These are phyloP conservation scores for Encarsia formosa DNA, from an alignment of 2,888 invertebrate genomes.

Conservation along the genomic window DNA sequence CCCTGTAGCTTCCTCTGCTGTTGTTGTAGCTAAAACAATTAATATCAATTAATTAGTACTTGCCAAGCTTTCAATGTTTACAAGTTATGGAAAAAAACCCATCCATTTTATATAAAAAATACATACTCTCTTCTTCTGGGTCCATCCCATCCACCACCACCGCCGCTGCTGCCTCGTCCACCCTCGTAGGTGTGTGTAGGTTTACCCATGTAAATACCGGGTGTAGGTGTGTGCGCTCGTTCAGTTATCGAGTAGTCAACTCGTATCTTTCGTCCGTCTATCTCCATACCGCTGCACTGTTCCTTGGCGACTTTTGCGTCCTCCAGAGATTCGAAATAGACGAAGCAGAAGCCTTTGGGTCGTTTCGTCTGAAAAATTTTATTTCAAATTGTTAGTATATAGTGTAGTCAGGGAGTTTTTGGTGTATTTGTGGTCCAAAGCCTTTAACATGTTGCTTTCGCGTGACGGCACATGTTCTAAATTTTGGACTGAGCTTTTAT, in stretches of 20 bases:
- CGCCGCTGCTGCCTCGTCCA: conserved; percentile 39
- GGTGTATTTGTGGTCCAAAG: conserved; percentile 42
- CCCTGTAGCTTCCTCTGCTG: conserved; percentile 55
- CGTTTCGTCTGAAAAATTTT: conserved; percentile 70
- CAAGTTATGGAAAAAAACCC: too few species aligned
- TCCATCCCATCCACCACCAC: conserved; percentile 49
- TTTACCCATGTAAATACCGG: conserved; percentile 95
- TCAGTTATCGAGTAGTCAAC: conserved; percentile 96
- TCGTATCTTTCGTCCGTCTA: conserved; percentile 87
- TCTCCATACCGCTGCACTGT: conserved; percentile 88
- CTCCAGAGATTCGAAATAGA: conserved; percentile 82
- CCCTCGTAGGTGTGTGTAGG: conserved; percentile 61
- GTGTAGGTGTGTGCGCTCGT: conserved; percentile 94
- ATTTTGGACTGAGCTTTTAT: conserved; percentile 41
- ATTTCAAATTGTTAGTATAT: not conserved
- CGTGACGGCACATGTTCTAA: conserved; percentile 44
- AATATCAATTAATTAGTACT: too few species aligned
- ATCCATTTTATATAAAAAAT: not conserved
- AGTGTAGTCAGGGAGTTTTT: not conserved
- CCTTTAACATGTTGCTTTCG: conserved; percentile 43
- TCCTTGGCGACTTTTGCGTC: conserved; percentile 94
- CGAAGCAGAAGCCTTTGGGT: conserved; percentile 94
- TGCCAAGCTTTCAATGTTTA: too few species aligned
- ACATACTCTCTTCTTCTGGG: conserved; percentile 54
- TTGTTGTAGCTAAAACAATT: conserved; percentile 51